A percentile compares a stretch with the other conserved stretches of the same genome.
Evolutionary conservation across 2,888 invertebrate species (phyloP).

Genomic region (Lymantria monacha): DNA sequence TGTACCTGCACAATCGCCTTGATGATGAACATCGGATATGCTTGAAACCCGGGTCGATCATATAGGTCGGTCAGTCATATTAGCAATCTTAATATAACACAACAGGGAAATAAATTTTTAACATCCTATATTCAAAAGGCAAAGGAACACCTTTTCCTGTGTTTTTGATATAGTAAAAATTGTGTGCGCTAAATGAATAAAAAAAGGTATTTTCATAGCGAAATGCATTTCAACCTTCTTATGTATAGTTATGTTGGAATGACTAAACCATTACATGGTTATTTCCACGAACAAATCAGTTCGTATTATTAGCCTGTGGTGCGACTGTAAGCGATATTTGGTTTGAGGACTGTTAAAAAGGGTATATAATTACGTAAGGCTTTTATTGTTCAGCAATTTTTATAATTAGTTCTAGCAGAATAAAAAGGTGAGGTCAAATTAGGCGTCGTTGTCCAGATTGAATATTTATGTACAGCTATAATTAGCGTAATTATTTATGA

Average conservation of each 20-base stretch:
- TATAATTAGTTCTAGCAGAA: no score
- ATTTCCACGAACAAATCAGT: slow-evolving; percentile 36
- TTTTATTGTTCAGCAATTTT: no score
- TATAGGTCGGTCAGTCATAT: no score
- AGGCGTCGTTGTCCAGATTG: no score
- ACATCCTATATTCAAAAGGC: neutral
- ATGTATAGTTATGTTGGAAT: slow-evolving; percentile 17
- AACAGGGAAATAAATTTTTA: neutral
- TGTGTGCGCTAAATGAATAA: slow-evolving; percentile 9
- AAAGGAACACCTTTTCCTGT: slow-evolving; percentile 23
- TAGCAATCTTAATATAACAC: no score
- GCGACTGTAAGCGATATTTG: slow-evolving; percentile 6
- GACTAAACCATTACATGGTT: slow-evolving; percentile 25
- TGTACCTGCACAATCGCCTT: no score
- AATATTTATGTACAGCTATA: no score
- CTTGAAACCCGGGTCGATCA: no score
- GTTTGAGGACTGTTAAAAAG: neutral
- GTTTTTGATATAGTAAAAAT: slow-evolving; percentile 27
- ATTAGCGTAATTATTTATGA: no score
- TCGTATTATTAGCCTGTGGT: slow-evolving; percentile 20
- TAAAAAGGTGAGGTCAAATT: neutral
- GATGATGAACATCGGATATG: no score
- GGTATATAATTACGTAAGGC: neutral
- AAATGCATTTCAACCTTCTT: slow-evolving; percentile 23
- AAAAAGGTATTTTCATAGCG: slow-evolving; percentile 13